phyloP scores from a whole-genome alignment of 2,797 vertebrate species.

The Neomorphus geoffroyi region DNA sequence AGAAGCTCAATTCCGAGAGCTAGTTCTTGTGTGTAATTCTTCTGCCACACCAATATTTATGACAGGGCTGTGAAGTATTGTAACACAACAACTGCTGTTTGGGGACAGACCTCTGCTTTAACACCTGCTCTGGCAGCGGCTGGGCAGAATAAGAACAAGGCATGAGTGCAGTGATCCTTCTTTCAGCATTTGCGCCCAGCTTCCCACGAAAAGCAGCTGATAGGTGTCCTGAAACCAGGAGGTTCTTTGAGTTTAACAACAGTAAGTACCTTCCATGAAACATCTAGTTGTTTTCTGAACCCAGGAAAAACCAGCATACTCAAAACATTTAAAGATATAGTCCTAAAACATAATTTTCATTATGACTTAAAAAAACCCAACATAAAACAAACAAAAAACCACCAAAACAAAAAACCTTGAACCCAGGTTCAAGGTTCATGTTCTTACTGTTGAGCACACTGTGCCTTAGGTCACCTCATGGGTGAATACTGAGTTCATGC shows the following conservation, averaged over 20 bases:
- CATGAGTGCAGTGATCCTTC: background rate
- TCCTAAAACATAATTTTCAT: background rate
- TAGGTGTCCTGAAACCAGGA: background rate
- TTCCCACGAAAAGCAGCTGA: background rate
- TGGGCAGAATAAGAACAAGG: background rate
- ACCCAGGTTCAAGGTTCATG: background rate
- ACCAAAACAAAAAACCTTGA: background rate
- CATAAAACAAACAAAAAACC: background rate
- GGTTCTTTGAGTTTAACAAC: background rate
- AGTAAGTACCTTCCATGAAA: background rate
- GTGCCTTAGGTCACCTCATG: background rate
- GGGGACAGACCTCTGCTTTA: background rate
- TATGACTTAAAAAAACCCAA: background rate
- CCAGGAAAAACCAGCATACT: background rate
- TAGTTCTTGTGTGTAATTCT: background rate
- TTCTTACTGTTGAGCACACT: background rate
- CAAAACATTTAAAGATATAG: background rate
- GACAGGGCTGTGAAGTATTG: background rate
- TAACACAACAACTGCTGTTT: background rate
- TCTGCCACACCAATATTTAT: background rate
- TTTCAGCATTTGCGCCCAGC: background rate
- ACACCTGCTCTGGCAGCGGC: background rate
- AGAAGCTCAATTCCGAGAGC: background rate
- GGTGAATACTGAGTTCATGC: background rate
- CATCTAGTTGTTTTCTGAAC: background rate